These are phyloP conservation scores for Blennius ocellaris DNA, from an alignment of 2,113 vertebrate genomes.

Conservation along the genomic window DNA sequence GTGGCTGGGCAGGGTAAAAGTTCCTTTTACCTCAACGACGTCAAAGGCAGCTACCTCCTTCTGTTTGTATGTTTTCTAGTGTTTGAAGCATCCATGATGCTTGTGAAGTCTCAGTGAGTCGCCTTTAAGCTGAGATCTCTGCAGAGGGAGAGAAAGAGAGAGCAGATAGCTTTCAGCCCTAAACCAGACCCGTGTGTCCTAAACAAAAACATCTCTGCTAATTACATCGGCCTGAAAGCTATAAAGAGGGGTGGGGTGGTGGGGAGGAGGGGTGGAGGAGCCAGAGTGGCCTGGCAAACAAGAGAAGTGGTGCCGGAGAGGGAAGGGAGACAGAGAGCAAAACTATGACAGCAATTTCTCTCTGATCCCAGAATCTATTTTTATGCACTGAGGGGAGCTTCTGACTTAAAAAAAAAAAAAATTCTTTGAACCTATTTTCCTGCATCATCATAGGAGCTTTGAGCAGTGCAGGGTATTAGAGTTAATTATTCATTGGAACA, in stretches of 20 bases:
- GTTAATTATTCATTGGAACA: not conserved
- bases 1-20: no score
- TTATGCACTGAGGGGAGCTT: no score
- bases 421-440: no score
- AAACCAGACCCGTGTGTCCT: conserved; percentile 48
- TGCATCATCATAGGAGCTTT: not conserved
- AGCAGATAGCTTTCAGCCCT: conserved; percentile 38
- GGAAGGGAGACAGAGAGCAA: not conserved
- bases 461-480: not conserved
- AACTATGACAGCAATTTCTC: conserved; percentile 17
- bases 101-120: conserved; percentile 5
- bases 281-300: conserved; percentile 46
- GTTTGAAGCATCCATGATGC: not conserved
- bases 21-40: no score
- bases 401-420: no score
- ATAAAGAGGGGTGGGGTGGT: conserved; percentile 36
- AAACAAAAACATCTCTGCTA: conserved; percentile 46
- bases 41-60: not conserved
- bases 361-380: no score
- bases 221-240: conserved; percentile 62
- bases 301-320: not conserved
- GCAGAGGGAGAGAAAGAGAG: conserved; percentile 5
- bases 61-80: not conserved
- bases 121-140: conserved; percentile 42
- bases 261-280: not conserved